Evolutionary conservation across 1,140 invertebrate genomes (phyloP).

Genomic region (Venustaconcha ellipsiformis): DNA sequence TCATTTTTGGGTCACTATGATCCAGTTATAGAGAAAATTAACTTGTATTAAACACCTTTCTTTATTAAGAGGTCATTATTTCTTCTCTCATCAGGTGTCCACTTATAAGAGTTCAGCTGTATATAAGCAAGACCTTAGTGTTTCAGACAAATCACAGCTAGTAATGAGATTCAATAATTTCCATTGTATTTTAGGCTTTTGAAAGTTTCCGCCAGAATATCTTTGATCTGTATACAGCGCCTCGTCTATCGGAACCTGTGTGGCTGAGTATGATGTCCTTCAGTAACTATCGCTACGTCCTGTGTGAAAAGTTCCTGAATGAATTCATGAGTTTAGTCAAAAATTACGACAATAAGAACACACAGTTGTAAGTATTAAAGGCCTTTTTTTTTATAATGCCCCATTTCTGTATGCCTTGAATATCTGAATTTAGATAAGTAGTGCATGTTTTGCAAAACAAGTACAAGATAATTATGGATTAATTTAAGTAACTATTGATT

Average conservation of each 20-base stretch:
- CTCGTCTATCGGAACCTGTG: constrained; percentile 76
- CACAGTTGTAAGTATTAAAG: constrained; percentile 82
- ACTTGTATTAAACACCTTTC: too few relatives aligned
- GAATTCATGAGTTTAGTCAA: constrained; percentile 66
- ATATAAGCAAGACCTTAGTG: background rate
- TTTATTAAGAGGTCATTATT: too few relatives aligned
- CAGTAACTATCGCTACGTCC: constrained; percentile 58
- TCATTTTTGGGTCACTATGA: too few relatives aligned
- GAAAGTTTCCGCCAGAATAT: constrained; percentile 72
- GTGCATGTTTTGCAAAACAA: background rate
- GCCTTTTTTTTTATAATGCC: background rate
- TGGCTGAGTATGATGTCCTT: constrained; percentile 77
- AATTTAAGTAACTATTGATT: too few relatives aligned
- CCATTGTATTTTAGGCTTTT: constrained; percentile 58
- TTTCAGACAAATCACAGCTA: background rate
- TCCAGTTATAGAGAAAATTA: too few relatives aligned
- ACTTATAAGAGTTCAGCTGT: background rate
- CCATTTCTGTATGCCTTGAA: background rate
- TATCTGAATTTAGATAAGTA: background rate
- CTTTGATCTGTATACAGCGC: constrained; percentile 77
- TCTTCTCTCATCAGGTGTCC: too few relatives aligned
- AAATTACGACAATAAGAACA: constrained; percentile 80
- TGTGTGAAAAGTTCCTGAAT: constrained; percentile 67
- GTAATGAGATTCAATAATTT: background rate
- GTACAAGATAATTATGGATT: too few relatives aligned